These are phyloP conservation scores for Callosobruchus maculatus DNA, from an alignment of 2,888 invertebrate genomes.

Conservation along the genomic window DNA sequence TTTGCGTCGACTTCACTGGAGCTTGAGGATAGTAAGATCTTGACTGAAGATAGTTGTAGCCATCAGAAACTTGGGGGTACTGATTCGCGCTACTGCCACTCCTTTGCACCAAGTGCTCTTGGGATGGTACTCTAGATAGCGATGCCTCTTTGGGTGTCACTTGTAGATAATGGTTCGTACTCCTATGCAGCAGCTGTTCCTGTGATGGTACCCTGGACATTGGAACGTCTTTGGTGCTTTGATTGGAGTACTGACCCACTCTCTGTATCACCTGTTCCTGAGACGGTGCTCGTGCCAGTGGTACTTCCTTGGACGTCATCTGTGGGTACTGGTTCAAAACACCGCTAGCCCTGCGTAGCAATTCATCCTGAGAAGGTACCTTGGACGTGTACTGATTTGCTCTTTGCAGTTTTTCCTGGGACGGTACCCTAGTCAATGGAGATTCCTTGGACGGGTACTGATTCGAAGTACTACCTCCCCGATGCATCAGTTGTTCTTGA, in stretches of 20 bases:
- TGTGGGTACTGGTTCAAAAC: conserved; percentile 26
- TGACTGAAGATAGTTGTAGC: conserved; percentile 25
- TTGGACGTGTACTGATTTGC: conserved; percentile 12
- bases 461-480: conserved; percentile 26
- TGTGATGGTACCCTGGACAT: not conserved
- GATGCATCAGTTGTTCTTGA: conserved; percentile 22
- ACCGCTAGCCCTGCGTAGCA: conserved; percentile 23
- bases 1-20: conserved; percentile 24
- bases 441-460: conserved; percentile 26
- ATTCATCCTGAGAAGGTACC: conserved; percentile 19
- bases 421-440: conserved; percentile 16
- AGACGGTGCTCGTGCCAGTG: not conserved
- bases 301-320: not conserved
- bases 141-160: not conserved
- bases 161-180: not conserved
- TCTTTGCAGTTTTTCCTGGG: conserved; percentile 19
- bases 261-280: not conserved
- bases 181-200: not conserved
- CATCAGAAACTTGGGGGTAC: conserved; percentile 21
- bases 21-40: conserved; percentile 33
- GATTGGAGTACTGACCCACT: not conserved
- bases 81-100: conserved; percentile 25
- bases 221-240: not conserved
- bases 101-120: conserved; percentile 23
- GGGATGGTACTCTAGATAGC: not conserved